Conservation (phyloP, 2,888 invertebrate genomes). For the Dasysyrphus tricinctus region DNA sequence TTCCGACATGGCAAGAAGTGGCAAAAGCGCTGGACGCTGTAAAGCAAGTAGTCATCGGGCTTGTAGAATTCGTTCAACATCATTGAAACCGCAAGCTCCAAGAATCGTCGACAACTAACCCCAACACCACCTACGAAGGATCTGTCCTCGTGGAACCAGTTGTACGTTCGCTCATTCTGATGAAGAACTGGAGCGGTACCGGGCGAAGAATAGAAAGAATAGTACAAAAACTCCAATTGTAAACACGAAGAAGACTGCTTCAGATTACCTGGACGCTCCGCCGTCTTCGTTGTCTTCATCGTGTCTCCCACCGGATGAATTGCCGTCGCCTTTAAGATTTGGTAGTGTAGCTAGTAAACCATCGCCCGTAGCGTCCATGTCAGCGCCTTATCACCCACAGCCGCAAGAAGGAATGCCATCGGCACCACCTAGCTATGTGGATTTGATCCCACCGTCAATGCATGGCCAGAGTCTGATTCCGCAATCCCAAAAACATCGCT, state of each 20-base stretch:
- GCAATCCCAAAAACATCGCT: slow-evolving; percentile 64
- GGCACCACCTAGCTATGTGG: slow-evolving; percentile 70
- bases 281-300: slow-evolving; percentile 74
- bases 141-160: slow-evolving; percentile 93
- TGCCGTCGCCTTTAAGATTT: slow-evolving; percentile 79
- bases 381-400: slow-evolving; percentile 66
- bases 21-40: slow-evolving; percentile 88
- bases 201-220: slow-evolving; percentile 87
- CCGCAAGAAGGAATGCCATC: slow-evolving; percentile 57
- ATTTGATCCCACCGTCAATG: slow-evolving; percentile 73
- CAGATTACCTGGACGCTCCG: slow-evolving; percentile 76
- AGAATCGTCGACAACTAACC: slow-evolving; percentile 85
- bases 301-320: slow-evolving; percentile 78
- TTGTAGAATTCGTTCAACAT: slow-evolving; percentile 91
- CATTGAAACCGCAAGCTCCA: slow-evolving; percentile 88
- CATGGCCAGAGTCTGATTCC: slow-evolving; percentile 69
- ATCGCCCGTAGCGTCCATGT: slow-evolving; percentile 71
- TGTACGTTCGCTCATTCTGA: slow-evolving; percentile 97
- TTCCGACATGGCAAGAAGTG: slow-evolving; percentile 87
- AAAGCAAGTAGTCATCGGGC: slow-evolving; percentile 88
- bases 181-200: slow-evolving; percentile 93
- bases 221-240: slow-evolving; percentile 79
- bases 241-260: slow-evolving; percentile 77
- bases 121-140: slow-evolving; percentile 88
- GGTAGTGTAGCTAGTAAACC: slow-evolving; percentile 72